Conservation (phyloP, 2,888 invertebrate species). For the Drymonia ruficornis region DNA sequence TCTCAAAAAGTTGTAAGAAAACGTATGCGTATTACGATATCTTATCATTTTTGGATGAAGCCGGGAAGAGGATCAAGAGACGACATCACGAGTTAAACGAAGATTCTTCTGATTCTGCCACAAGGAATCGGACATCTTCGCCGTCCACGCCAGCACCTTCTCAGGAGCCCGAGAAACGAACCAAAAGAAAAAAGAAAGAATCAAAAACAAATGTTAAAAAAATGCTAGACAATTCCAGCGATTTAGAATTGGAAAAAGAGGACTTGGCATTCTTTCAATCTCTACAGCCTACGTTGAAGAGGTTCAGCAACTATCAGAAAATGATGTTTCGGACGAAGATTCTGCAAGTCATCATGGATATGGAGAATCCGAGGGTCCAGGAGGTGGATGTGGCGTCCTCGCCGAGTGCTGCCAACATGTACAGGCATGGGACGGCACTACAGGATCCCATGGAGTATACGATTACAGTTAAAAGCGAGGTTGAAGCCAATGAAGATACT, state of each 20-base stretch:
- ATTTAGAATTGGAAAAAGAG: not conserved
- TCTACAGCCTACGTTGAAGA: slow-evolving; percentile 6
- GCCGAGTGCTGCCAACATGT: not conserved
- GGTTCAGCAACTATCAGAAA: slow-evolving; percentile 5
- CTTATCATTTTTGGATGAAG: not conserved
- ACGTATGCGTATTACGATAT: not conserved
- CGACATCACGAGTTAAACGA: not conserved
- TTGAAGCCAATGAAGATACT: not conserved
- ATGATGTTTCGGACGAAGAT: slow-evolving; percentile 8
- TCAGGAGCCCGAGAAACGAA: not conserved
- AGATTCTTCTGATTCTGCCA: not conserved
- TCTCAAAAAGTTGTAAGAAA: not conserved
- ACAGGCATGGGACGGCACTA: not conserved
- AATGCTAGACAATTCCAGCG: not conserved
- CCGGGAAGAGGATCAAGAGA: not conserved
- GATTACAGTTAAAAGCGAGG: not conserved
- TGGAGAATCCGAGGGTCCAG: not conserved
- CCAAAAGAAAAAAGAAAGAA: not conserved
- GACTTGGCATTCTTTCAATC: slow-evolving; percentile 9
- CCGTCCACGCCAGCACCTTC: not conserved
- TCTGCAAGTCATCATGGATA: slow-evolving; percentile 1
- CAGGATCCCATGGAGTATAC: not conserved
- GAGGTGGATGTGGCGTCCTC: not conserved
- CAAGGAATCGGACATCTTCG: too few relatives aligned
- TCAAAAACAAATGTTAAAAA: not conserved